Base-by-base conservation (phyloP, 2,888 invertebrate genomes). In the Phortica magna region DNA sequence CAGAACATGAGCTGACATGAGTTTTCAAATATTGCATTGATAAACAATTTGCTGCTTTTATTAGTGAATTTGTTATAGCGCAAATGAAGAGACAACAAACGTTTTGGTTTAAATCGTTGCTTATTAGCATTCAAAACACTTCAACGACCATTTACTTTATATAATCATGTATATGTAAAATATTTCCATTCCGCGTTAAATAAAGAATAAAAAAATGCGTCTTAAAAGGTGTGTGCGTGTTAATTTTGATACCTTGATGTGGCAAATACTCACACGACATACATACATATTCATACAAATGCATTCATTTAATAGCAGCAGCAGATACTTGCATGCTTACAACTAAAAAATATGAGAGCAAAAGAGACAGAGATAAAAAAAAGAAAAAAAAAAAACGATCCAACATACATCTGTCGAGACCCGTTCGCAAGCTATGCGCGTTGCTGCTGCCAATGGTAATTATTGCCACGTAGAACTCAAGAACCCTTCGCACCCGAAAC, bases 181-280 rank as follows among this genome's bases (percentile, higher is more conserved):
- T 65, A 12, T 39, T 65, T 39, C 65, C 39, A 39, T 65, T 39
- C 22, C 41, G 31, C 65, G 7, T 65, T 65, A 65, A 65, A 41
- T 31, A 19, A 39, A 12, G 31, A 41, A 59, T 12, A 61, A 31
- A 61, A 39, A 14, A 31, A 61, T 61, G 61, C 61, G n/a, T 10
- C 19, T 10, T 65, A 14, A 31, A 65, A 65, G 65, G 65, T 65
- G 65, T 59, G 59, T 65, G 41, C 65, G 31, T 39, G 65, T 39
- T 65, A 65, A 41, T 10, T 65, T 65, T 65, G 65, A 65, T 65
- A 65, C 65, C 65, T 41, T 65, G 14, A 14, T 41, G 31, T 65
- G 41, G 4, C 31, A 41, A 41, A 65, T 41, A 41, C 17, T 7
- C 17, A 17, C 7, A 61, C 7, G 55, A 55, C 14, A n/a, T n/a